Percentiles rank a stretch among this genome's conserved stretches.
Evolutionary conservation across 2,113 vertebrate genomes (phyloP).

Genomic region (Marmota monax): DNA sequence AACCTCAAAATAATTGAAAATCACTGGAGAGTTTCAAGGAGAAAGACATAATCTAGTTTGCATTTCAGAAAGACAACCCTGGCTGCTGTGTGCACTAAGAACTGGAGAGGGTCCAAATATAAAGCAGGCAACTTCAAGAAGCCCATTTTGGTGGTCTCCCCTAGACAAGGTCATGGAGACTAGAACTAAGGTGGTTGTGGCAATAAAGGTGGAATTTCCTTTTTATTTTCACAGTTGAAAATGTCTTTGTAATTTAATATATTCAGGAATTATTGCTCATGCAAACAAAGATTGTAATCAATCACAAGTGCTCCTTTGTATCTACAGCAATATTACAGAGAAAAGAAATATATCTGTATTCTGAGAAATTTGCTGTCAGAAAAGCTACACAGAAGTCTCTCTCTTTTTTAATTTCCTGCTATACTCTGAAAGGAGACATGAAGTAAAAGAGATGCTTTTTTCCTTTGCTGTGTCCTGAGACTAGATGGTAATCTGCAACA

Average conservation of each 20-base stretch:
- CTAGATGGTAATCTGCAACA: slow-evolving; percentile 50
- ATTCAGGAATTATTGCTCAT: slow-evolving; percentile 71
- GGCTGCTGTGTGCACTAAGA: background rate
- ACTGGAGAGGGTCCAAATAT: background rate
- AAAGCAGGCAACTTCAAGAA: background rate
- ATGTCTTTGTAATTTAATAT: slow-evolving; percentile 76
- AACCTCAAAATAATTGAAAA: slow-evolving; percentile 18
- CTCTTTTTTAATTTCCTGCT: slow-evolving; percentile 80
- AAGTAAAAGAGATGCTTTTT: background rate
- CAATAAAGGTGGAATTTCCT: too few species aligned
- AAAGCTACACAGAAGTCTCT: slow-evolving; percentile 55
- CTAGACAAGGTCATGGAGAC: background rate
- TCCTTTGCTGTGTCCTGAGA: slow-evolving; percentile 44
- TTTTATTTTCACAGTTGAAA: slow-evolving; percentile 4
- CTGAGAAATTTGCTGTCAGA: slow-evolving; percentile 78
- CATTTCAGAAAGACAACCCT: background rate
- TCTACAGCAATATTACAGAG: slow-evolving; percentile 59
- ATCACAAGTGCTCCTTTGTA: slow-evolving; percentile 61
- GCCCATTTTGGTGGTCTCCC: background rate
- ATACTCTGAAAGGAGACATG: slow-evolving; percentile 50
- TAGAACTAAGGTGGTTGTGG: background rate
- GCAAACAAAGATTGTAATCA: slow-evolving; percentile 73
- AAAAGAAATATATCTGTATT: slow-evolving; percentile 69
- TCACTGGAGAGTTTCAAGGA: background rate
- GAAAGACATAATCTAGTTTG: background rate